Evolutionary conservation across 2,888 invertebrate genomes (phyloP).

Genomic region (Amblyteles armatorius): DNA sequence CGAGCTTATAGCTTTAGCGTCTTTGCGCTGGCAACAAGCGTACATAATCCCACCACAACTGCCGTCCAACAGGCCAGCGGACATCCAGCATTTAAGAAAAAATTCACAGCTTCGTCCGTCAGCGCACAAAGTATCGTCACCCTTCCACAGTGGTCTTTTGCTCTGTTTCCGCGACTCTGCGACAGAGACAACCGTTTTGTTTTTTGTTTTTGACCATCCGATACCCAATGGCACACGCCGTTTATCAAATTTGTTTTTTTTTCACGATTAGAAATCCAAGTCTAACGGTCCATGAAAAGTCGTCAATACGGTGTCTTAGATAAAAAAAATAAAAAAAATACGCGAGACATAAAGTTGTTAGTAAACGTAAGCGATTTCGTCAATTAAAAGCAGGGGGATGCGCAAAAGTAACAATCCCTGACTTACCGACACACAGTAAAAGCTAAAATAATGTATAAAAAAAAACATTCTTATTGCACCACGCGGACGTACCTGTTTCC

Average conservation of each 20-base stretch:
- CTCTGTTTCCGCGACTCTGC: conserved; percentile 82
- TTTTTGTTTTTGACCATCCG: conserved; percentile 9
- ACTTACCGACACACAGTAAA: conserved; percentile 42
- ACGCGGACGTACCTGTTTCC: conserved; percentile 80
- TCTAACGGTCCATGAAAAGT: conserved; percentile 42
- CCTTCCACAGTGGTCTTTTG: conserved; percentile 83
- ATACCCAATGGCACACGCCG: background rate
- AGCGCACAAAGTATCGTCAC: conserved; percentile 87
- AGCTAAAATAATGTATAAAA: conserved; percentile 36
- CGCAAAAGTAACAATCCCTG: conserved; percentile 27
- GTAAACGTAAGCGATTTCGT: conserved; percentile 56
- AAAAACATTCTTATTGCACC: background rate
- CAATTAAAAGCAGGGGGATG: conserved; percentile 29
- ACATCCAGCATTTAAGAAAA: conserved; percentile 96
- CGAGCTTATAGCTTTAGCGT: conserved; percentile 81
- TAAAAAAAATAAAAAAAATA: conserved; percentile 23
- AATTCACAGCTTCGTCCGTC: conserved; percentile 95
- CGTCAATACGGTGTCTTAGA: conserved; percentile 14
- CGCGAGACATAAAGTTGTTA: conserved; percentile 55
- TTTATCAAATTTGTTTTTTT: conserved; percentile 18
- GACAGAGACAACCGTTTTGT: conserved; percentile 73
- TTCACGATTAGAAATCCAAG: conserved; percentile 21
- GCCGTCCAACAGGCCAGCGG: conserved; percentile 94
- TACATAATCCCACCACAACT: conserved; percentile 93
- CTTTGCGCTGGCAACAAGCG: conserved; percentile 93